Percentiles rank a stretch among this genome's conserved stretches.
Conservation (phyloP, 2,797 vertebrate species). For the Cynopterus sphinx region DNA sequence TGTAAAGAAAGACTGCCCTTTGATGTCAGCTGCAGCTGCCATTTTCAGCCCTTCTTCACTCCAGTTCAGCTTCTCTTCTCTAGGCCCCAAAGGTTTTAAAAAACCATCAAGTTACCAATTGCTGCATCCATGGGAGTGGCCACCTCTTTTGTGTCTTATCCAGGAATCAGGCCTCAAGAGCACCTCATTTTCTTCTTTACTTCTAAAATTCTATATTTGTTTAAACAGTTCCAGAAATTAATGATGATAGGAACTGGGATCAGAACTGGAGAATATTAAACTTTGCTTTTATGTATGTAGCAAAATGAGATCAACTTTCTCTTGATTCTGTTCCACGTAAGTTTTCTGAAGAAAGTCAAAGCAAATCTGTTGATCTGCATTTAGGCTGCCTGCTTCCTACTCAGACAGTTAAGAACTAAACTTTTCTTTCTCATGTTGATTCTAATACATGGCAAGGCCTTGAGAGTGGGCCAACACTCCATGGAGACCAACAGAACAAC, state of each 20-base stretch:
- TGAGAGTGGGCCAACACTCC: background rate
- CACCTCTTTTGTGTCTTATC: background rate
- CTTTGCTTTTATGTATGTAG: background rate
- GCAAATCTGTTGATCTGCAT: background rate
- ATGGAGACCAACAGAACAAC: background rate
- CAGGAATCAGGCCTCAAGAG: background rate
- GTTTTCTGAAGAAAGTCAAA: slow-evolving; percentile 16
- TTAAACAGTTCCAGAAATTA: background rate
- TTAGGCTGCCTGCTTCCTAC: background rate
- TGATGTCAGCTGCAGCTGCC: background rate
- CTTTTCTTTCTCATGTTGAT: background rate
- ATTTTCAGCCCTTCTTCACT: background rate
- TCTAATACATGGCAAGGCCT: background rate
- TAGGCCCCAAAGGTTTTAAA: background rate
- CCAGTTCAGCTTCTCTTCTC: background rate
- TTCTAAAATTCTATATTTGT: background rate
- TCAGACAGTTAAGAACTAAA: background rate
- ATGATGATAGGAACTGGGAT: background rate
- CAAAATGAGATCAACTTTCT: slow-evolving; percentile 12
- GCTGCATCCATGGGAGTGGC: background rate
- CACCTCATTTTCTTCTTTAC: background rate
- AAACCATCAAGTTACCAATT: background rate
- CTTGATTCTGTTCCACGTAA: background rate
- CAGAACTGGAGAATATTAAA: background rate
- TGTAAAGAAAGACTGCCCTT: background rate